These are phyloP conservation scores for Elephantulus edwardii DNA, from an alignment of 2,113 vertebrate species.

Conservation along the genomic window DNA sequence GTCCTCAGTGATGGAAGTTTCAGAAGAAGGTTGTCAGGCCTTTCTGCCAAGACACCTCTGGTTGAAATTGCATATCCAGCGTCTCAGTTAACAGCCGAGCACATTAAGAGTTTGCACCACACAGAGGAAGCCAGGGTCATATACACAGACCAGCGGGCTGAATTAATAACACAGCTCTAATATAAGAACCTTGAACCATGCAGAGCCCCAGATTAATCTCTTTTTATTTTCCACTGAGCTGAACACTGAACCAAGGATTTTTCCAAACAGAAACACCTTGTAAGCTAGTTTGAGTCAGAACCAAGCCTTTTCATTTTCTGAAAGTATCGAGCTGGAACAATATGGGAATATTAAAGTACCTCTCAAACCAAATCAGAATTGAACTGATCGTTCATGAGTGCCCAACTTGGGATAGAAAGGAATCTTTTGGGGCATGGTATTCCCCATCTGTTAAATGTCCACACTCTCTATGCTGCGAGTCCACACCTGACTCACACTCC, in stretches of 20 bases:
- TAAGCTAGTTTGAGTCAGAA: constrained; percentile 63
- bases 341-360: constrained; percentile 70
- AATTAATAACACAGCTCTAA: constrained; percentile 38
- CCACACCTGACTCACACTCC: not conserved
- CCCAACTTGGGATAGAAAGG: not conserved
- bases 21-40: no score
- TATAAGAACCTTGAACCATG: constrained; percentile 50
- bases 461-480: not conserved
- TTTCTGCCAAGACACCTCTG: no score
- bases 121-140: no score
- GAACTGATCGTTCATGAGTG: constrained; percentile 35
- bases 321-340: constrained; percentile 72
- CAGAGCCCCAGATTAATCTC: constrained; percentile 63
- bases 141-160: no score
- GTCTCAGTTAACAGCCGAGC: no score
- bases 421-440: constrained; percentile 25
- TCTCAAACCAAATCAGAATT: constrained; percentile 54
- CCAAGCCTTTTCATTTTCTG: constrained; percentile 70
- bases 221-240: constrained; percentile 1
- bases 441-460: not conserved
- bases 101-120: no score
- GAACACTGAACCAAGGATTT: constrained; percentile 62
- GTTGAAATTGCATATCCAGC: no score
- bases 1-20: no score
- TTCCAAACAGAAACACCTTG: constrained; percentile 65